Conservation (phyloP, 2,113 vertebrate species). For the Kryptolebias marmoratus region DNA sequence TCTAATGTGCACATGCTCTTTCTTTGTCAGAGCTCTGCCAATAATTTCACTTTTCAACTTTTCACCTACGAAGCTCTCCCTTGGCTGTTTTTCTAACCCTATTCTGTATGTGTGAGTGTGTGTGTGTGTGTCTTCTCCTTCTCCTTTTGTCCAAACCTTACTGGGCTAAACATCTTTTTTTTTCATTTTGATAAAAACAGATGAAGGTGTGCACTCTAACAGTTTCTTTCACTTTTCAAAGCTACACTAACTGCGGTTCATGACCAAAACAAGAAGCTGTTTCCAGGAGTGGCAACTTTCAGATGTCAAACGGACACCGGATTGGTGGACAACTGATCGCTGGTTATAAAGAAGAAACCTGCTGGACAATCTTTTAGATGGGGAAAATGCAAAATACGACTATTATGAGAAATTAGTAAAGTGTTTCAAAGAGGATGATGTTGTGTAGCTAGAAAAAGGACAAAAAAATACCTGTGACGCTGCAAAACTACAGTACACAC, state of each 20-base stretch:
- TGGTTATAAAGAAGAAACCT: constrained; percentile 5
- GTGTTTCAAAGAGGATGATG: constrained; percentile 21
- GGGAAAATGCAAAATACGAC: constrained; percentile 2
- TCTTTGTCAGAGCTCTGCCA: constrained; percentile 40
- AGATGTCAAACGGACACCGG: constrained; percentile 42
- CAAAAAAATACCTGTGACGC: constrained; percentile 14
- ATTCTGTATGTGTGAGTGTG: constrained; percentile 13
- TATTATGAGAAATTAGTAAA: constrained; percentile 13
- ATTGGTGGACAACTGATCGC: constrained; percentile 49
- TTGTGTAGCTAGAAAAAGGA: constrained; percentile 2
- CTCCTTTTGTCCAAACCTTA: constrained; percentile 33
- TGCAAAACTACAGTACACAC: constrained; percentile 23
- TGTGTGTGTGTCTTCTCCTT: constrained; percentile 11
- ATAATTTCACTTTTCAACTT: constrained; percentile 45
- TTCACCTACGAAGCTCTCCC: constrained; percentile 34
- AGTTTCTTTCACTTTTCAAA: constrained; percentile 68
- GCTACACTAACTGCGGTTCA: constrained; percentile 56
- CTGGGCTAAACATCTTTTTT: constrained; percentile 16
- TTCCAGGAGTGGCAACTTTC: constrained; percentile 66
- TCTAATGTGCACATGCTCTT: constrained; percentile 54
- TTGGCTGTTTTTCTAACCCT: constrained; percentile 70
- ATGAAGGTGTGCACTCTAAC: constrained; percentile 61
- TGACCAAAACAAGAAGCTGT: constrained; percentile 66
- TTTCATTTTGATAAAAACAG: constrained; percentile 68
- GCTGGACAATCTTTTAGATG: constrained; percentile 7